phyloP scores from a whole-genome alignment of 2,888 invertebrate species.

The Eristalinus sepulchralis region DNA sequence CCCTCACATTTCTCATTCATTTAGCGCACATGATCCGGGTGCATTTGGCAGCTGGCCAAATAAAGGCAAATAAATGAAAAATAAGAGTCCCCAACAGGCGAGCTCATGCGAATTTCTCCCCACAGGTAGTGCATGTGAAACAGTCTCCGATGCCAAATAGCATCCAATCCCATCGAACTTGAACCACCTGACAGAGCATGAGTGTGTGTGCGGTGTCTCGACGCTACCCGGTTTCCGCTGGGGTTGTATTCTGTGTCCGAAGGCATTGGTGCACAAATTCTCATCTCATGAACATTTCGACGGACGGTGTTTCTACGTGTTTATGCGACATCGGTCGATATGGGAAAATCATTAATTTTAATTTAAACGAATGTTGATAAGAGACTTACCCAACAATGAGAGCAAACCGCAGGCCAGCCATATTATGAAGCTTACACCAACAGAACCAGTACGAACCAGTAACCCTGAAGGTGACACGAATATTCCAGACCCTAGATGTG shows the following conservation, averaged over 20 bases:
- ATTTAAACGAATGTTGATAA: conserved; percentile 5
- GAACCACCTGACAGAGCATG: not conserved
- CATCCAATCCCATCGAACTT: conserved; percentile 4
- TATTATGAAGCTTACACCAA: conserved; percentile 96
- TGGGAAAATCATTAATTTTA: conserved; percentile 9
- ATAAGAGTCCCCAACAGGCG: conserved; percentile 2
- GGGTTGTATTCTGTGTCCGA: not conserved
- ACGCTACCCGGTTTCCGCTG: too few relatives aligned
- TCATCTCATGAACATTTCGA: not conserved
- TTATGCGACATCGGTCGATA: not conserved
- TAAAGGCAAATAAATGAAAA: conserved; percentile 16
- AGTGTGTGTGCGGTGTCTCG: not conserved
- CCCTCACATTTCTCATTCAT: conserved; percentile 54
- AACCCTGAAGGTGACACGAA: conserved; percentile 99
- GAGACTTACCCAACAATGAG: conserved; percentile 91
- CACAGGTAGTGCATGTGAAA: not conserved
- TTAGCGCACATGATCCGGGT: conserved; percentile 55
- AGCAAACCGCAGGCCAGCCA: conserved; percentile 97
- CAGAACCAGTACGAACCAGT: conserved; percentile 94
- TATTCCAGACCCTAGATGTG: conserved; percentile 93
- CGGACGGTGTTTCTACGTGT: not conserved
- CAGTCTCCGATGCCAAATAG: not conserved
- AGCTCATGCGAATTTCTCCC: conserved; percentile 7
- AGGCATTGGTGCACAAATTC: not conserved
- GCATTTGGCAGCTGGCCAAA: conserved; percentile 50